Conservation (phyloP, 1,140 invertebrate genomes). For the Cydia fagiglandana region DNA sequence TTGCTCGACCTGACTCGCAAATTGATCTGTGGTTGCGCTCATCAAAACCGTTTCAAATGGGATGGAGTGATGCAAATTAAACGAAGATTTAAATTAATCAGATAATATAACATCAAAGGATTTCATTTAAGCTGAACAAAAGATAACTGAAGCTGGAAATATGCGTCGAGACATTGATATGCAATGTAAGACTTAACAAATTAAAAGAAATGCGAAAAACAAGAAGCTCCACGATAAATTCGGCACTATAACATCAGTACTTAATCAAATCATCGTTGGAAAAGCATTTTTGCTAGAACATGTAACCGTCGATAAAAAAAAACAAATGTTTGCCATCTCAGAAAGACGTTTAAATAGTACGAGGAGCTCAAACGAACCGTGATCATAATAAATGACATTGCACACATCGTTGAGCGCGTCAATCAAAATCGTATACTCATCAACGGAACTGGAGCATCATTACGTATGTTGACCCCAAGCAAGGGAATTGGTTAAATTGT, state of each 20-base stretch:
- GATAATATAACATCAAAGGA: neutral
- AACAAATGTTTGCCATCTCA: neutral
- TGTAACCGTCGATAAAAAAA: too few relatives aligned
- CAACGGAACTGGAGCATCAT: constrained; percentile 29
- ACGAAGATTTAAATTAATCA: neutral
- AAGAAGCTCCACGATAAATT: too few relatives aligned
- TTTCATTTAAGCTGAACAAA: neutral
- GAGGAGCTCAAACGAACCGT: neutral
- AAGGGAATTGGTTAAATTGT: constrained; percentile 34
- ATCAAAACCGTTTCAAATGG: constrained; percentile 20
- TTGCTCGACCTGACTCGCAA: constrained; percentile 39
- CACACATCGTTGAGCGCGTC: constrained; percentile 5
- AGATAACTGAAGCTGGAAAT: too few relatives aligned
- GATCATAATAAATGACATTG: constrained; percentile 16
- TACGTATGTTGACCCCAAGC: constrained; percentile 24
- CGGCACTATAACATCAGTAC: too few relatives aligned
- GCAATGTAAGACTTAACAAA: too few relatives aligned
- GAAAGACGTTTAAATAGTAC: neutral
- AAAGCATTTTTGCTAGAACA: too few relatives aligned
- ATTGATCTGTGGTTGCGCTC: constrained; percentile 27
- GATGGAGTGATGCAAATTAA: constrained; percentile 8
- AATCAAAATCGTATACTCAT: constrained; percentile 28
- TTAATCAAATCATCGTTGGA: too few relatives aligned
- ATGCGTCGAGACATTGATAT: too few relatives aligned
- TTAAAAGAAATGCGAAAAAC: too few relatives aligned